phyloP scores from a whole-genome alignment of 2,797 vertebrate species.

The Macropus fuliginosus region DNA sequence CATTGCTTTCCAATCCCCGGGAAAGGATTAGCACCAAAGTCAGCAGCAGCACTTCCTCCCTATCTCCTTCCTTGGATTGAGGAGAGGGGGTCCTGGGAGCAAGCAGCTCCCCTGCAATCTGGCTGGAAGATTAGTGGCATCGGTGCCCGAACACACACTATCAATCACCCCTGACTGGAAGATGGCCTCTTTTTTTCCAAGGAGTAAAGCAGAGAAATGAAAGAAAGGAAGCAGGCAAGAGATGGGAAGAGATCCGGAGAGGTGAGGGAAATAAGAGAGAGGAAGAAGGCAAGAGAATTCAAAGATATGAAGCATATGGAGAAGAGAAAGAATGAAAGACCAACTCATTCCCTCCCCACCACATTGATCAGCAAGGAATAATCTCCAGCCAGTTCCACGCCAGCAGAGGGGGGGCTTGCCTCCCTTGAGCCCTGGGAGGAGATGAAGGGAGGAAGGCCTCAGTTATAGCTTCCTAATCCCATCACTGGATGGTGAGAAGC shows the following conservation, averaged over 20 bases:
- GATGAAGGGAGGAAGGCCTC: not conserved
- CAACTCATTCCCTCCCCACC: not conserved
- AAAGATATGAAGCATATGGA: conserved; percentile 48
- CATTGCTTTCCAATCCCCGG: conserved; percentile 20
- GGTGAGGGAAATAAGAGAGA: conserved; percentile 60
- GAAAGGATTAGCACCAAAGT: conserved; percentile 6
- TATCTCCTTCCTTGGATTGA: conserved; percentile 51
- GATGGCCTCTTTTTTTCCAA: conserved; percentile 50
- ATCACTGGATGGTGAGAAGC: conserved; percentile 2
- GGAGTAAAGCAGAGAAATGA: conserved; percentile 59
- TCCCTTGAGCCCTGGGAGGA: conserved; percentile 13
- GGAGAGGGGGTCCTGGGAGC: conserved; percentile 26
- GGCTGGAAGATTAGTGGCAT: not conserved
- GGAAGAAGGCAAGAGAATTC: conserved; percentile 55
- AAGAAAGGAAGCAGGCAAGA: conserved; percentile 55
- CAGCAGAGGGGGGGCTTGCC: not conserved
- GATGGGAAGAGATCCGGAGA: conserved; percentile 58
- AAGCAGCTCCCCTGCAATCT: conserved; percentile 32
- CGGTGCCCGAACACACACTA: conserved; percentile 9
- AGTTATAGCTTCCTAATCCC: not conserved
- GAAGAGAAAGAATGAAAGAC: not conserved
- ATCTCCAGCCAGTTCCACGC: not conserved
- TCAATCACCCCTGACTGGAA: conserved; percentile 24
- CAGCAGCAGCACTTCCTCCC: not conserved
- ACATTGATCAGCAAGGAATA: not conserved